phyloP scores from a whole-genome alignment of 2,113 vertebrate species.

The Oostethus manadensis region DNA sequence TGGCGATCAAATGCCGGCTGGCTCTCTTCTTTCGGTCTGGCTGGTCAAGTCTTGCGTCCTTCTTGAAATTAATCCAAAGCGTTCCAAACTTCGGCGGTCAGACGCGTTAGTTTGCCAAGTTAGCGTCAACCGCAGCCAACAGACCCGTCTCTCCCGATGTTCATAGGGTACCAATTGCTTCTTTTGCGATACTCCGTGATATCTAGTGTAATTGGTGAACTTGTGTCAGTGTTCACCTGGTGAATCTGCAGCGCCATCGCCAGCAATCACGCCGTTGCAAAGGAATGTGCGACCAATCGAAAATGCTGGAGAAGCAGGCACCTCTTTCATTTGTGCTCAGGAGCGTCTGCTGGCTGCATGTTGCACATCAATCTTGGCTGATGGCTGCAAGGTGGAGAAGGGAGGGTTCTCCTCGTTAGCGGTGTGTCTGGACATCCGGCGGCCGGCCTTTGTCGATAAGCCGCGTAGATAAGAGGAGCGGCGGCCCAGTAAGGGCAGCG shows the following conservation, averaged over 20 bases:
- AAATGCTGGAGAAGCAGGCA: constrained; percentile 56
- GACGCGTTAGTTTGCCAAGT: too few species aligned
- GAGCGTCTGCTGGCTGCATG: constrained; percentile 57
- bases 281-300: constrained; percentile 64
- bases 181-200: too few species aligned
- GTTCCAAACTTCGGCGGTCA: too few species aligned
- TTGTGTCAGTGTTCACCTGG: constrained; percentile 2
- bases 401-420: constrained; percentile 51
- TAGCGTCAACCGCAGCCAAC: too few species aligned
- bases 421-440: constrained; percentile 47
- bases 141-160: too few species aligned
- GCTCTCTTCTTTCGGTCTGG: too few species aligned
- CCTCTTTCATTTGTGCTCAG: constrained; percentile 56
- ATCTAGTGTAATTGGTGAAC: constrained; percentile 10
- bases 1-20: too few species aligned
- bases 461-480: constrained; percentile 54
- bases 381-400: neutral
- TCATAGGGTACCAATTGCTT: too few species aligned
- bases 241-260: constrained; percentile 11
- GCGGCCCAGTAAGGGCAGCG: neutral
- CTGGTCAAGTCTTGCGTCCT: too few species aligned
- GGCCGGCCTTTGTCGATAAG: constrained; percentile 28
- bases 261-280: constrained; percentile 25
- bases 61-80: too few species aligned
- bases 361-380: constrained; percentile 46